phyloP scores from a whole-genome alignment of 1,140 invertebrate species.

The Sweltsa coloradensis region DNA sequence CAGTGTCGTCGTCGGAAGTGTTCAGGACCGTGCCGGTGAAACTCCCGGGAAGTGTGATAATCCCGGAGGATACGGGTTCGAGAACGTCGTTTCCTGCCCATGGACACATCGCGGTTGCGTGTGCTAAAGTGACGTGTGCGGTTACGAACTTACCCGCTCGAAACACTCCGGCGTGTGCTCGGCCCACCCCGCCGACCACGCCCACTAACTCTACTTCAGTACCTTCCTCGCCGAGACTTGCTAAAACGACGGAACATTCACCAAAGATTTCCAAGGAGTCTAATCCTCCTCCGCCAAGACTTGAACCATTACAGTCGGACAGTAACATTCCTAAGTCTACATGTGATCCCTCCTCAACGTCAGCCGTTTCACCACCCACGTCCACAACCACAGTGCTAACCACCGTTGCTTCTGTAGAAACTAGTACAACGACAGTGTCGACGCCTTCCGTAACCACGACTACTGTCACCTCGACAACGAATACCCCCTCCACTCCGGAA shows the following conservation, averaged over 20 bases:
- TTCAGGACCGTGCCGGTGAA: too few relatives aligned
- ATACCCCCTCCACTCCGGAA: background rate
- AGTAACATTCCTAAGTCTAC: background rate
- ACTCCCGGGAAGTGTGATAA: too few relatives aligned
- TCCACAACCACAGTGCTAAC: conserved; percentile 15
- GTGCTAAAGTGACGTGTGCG: too few relatives aligned
- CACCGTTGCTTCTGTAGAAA: conserved; percentile 8
- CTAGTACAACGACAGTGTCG: conserved; percentile 2
- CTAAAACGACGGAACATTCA: background rate
- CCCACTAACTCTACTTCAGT: background rate
- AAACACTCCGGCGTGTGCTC: too few relatives aligned
- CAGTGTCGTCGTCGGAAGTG: too few relatives aligned
- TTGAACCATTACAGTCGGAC: background rate
- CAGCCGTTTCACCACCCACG: conserved; percentile 10
- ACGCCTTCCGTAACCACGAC: conserved; percentile 6
- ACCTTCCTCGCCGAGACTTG: background rate
- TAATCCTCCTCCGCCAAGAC: background rate
- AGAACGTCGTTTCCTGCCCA: too few relatives aligned
- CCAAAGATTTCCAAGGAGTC: conserved; percentile 1
- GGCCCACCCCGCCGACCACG: background rate
- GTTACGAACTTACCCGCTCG: too few relatives aligned
- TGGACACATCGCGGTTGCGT: too few relatives aligned
- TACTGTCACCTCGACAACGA: background rate
- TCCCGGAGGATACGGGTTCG: too few relatives aligned
- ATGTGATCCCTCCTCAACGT: background rate